These are phyloP conservation scores for Drosophila trichaetosa DNA, from an alignment of 2,888 invertebrate species.

Conservation along the genomic window DNA sequence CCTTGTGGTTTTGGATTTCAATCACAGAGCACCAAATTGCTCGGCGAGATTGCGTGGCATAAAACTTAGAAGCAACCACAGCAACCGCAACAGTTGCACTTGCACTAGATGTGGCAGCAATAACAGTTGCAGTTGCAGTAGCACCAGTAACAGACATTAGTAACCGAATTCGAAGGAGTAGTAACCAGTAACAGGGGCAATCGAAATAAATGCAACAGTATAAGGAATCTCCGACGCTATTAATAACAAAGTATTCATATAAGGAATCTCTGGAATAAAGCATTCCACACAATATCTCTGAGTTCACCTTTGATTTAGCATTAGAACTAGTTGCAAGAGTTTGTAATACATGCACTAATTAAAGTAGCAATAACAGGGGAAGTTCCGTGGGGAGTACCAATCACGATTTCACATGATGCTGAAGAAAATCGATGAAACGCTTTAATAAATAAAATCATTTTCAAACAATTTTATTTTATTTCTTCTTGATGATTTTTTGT, in stretches of 20 bases:
- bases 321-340: not conserved
- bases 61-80: slow-evolving; percentile 21
- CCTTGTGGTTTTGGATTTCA: slow-evolving; percentile 46
- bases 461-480: not conserved
- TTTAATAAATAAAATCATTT: not conserved
- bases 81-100: slow-evolving; percentile 15
- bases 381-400: not conserved
- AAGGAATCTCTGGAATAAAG: not conserved
- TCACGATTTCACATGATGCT: not conserved
- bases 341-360: not conserved
- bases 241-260: not conserved
- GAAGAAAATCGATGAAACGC: not conserved
- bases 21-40: slow-evolving; percentile 56
- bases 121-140: slow-evolving; percentile 9
- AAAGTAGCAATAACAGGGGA: not conserved
- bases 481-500: not conserved
- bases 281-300: not conserved
- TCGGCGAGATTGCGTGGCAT: slow-evolving; percentile 42
- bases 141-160: not conserved
- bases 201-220: not conserved
- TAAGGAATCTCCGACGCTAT: not conserved
- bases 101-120: not conserved
- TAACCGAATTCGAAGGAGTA: not conserved
- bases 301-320: not conserved
- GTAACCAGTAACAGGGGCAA: not conserved